Conservation (phyloP, 2,888 invertebrate species). For the Hetaerina titia region DNA sequence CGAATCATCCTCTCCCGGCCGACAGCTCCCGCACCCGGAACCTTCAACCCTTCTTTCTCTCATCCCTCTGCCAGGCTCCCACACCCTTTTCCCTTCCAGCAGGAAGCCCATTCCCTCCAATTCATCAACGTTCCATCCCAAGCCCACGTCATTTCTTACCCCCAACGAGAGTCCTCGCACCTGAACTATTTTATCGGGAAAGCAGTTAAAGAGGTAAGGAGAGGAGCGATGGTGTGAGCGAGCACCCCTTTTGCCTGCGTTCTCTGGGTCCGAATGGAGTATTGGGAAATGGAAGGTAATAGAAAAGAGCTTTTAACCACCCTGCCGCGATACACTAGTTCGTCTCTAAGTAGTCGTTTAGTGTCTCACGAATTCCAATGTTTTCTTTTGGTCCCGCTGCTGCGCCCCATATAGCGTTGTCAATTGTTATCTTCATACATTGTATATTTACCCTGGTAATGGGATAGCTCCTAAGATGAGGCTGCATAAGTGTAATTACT, state of each 20-base stretch:
- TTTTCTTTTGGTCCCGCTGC: too few relatives aligned
- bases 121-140: not conserved
- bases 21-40: not conserved
- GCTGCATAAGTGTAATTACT: too few relatives aligned
- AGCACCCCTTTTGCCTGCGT: not conserved
- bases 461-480: too few relatives aligned
- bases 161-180: not conserved
- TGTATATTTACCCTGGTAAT: too few relatives aligned
- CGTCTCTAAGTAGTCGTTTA: too few relatives aligned
- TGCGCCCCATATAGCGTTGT: too few relatives aligned
- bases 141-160: not conserved
- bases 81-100: not conserved
- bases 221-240: not conserved
- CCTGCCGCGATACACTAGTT: too few relatives aligned
- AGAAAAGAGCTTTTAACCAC: too few relatives aligned
- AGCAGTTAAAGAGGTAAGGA: not conserved
- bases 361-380: too few relatives aligned
- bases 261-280: too few relatives aligned
- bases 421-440: too few relatives aligned
- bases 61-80: not conserved
- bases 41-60: not conserved
- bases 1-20: not conserved
- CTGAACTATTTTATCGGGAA: conserved; percentile 23
- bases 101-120: conserved; percentile 1
- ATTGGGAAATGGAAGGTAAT: too few relatives aligned